Percentiles rank a stretch among this genome's conserved stretches.
These are phyloP conservation scores for Miopithecus talapoin DNA, from an alignment of 2,797 vertebrate species.

Conservation along the genomic window DNA sequence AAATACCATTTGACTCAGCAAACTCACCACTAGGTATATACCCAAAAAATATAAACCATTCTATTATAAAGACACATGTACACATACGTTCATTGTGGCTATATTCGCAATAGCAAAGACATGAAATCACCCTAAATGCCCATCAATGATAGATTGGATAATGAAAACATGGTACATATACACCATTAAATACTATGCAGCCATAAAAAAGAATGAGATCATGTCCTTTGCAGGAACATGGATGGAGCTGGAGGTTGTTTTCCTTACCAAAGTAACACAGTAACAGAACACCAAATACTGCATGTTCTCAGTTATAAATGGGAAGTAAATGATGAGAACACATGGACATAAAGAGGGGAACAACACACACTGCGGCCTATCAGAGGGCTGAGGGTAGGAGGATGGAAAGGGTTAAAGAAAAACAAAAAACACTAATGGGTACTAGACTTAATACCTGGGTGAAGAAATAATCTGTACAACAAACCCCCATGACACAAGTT, in stretches of 20 bases:
- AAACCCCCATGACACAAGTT: too few relatives aligned
- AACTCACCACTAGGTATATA: background rate
- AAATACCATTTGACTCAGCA: background rate
- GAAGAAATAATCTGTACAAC: too few relatives aligned
- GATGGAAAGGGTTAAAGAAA: too few relatives aligned
- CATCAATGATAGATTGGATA: background rate
- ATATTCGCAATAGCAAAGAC: background rate
- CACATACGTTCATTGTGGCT: background rate
- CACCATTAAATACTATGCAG: background rate
- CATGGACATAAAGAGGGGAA: too few relatives aligned
- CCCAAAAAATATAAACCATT: background rate
- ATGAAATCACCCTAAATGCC: background rate
- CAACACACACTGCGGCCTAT: too few relatives aligned
- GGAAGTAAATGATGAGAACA: too few relatives aligned
- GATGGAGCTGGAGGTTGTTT: background rate
- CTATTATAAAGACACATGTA: background rate
- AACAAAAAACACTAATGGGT: too few relatives aligned
- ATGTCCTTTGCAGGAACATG: background rate
- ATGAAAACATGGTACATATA: background rate
- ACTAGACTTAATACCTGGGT: too few relatives aligned
- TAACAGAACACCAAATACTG: background rate
- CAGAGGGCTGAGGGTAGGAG: too few relatives aligned
- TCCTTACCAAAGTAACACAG: background rate
- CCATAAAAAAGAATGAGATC: background rate
- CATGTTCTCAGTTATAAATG: too few relatives aligned